Percentiles rank a stretch among this genome's conserved stretches.
These are phyloP conservation scores for Holothuria scabra DNA, from an alignment of 53 echinoderm and acorn worm genomes.

Conservation along the genomic window DNA sequence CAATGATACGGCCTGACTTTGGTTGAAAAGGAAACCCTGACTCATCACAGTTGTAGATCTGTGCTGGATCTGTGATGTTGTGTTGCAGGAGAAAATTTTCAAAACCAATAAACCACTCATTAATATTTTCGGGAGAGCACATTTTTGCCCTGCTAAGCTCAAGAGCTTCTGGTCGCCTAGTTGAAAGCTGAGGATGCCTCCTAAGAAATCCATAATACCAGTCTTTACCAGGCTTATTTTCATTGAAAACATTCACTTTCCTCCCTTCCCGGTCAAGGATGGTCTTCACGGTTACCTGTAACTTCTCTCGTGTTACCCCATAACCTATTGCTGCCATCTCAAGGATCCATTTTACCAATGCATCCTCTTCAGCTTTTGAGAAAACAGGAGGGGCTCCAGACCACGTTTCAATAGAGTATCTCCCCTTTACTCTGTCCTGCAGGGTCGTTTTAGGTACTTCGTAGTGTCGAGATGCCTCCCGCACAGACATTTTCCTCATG, in stretches of 20 bases:
- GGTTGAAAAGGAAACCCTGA: background rate
- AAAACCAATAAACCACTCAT: background rate
- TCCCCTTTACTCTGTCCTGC: slow-evolving; percentile 1
- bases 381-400: too few relatives aligned
- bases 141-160: background rate
- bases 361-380: background rate
- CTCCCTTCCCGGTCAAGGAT: background rate
- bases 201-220: slow-evolving; percentile 23
- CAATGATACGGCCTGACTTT: background rate
- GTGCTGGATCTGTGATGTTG: background rate
- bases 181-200: slow-evolving; percentile 1
- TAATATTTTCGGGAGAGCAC: background rate
- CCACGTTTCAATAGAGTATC: too few relatives aligned
- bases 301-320: background rate
- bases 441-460: background rate
- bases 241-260: background rate
- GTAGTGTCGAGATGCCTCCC: background rate
- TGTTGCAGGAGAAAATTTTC: background rate
- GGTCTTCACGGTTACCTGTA: slow-evolving; percentile 1
- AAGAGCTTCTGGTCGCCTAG: background rate
- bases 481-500: background rate
- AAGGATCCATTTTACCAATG: background rate
- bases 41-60: slow-evolving; percentile 7
- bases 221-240: slow-evolving; percentile 20
- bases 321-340: slow-evolving; percentile 30